Evolutionary conservation across 2,113 vertebrate genomes (phyloP).

Genomic region (Jaculus jaculus): DNA sequence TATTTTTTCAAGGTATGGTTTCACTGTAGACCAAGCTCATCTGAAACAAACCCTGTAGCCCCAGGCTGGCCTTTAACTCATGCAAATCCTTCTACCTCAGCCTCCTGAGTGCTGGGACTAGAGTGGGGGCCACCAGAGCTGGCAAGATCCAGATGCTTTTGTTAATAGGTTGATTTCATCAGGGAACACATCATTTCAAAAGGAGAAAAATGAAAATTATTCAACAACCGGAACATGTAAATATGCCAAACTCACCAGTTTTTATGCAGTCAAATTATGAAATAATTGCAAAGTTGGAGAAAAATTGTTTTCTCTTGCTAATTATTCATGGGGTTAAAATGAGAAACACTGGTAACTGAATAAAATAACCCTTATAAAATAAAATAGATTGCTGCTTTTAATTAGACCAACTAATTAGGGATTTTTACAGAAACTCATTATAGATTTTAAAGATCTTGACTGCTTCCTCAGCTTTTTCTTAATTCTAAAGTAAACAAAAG

Average conservation of each 20-base stretch:
- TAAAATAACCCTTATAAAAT: background rate
- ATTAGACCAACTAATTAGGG: background rate
- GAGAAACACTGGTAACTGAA: background rate
- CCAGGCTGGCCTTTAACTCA: too few species aligned
- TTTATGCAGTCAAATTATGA: background rate
- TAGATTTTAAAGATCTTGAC: background rate
- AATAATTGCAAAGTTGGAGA: background rate
- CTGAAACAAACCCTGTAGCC: too few species aligned
- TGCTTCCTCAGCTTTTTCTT: background rate
- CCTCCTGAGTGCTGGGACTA: too few species aligned
- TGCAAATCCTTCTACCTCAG: too few species aligned
- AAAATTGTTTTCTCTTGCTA: background rate
- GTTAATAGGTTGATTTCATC: background rate
- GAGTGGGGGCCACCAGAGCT: background rate
- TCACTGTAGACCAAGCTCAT: too few species aligned
- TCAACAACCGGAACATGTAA: background rate
- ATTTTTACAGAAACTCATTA: background rate
- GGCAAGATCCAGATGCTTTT: background rate
- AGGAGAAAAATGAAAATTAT: background rate
- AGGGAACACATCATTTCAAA: background rate
- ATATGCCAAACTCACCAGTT: background rate
- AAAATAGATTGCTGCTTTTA: background rate
- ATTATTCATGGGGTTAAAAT: background rate
- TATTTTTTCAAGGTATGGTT: too few species aligned
- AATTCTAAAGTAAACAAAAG: slow-evolving; percentile 30